Conservation (phyloP, 2,113 vertebrate genomes). For the pig (Sus scrofa) region DNA sequence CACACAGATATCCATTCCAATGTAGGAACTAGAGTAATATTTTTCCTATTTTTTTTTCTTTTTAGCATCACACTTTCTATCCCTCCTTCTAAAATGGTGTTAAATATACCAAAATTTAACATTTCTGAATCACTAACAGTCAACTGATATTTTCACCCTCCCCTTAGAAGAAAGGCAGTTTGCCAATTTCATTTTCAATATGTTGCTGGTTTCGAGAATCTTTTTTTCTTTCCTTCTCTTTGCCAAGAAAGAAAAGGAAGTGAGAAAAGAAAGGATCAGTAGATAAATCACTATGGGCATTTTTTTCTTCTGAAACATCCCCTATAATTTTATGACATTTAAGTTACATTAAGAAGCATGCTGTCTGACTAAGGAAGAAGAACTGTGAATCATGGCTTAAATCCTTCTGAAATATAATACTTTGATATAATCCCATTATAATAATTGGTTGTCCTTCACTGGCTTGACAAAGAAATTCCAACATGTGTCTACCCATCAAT, state of each 20-base stretch:
- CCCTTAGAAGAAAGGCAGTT: slow-evolving; percentile 29
- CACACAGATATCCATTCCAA: background rate
- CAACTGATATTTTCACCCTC: slow-evolving; percentile 71
- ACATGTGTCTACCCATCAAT: background rate
- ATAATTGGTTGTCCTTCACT: background rate
- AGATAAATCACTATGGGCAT: slow-evolving; percentile 6
- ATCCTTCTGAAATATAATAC: background rate
- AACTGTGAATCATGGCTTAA: background rate
- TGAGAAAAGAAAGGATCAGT: slow-evolving; percentile 40
- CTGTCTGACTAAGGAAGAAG: background rate
- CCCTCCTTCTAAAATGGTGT: slow-evolving; percentile 30
- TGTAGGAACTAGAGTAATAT: background rate
- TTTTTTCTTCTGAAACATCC: background rate
- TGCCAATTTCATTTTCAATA: slow-evolving; percentile 67
- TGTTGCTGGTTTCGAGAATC: slow-evolving; percentile 57
- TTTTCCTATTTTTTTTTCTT: background rate
- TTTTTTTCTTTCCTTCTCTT: slow-evolving; percentile 16
- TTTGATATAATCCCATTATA: background rate
- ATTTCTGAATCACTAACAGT: slow-evolving; percentile 64
- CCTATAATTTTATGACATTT: slow-evolving; percentile 36
- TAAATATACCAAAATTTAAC: slow-evolving; percentile 50
- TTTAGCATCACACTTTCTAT: background rate
- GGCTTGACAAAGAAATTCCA: slow-evolving; percentile 1
- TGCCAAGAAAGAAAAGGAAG: slow-evolving; percentile 55
- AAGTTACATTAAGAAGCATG: slow-evolving; percentile 30